Conservation (phyloP, 2,113 vertebrate genomes). For the Pomatorhinus ruficollis region DNA sequence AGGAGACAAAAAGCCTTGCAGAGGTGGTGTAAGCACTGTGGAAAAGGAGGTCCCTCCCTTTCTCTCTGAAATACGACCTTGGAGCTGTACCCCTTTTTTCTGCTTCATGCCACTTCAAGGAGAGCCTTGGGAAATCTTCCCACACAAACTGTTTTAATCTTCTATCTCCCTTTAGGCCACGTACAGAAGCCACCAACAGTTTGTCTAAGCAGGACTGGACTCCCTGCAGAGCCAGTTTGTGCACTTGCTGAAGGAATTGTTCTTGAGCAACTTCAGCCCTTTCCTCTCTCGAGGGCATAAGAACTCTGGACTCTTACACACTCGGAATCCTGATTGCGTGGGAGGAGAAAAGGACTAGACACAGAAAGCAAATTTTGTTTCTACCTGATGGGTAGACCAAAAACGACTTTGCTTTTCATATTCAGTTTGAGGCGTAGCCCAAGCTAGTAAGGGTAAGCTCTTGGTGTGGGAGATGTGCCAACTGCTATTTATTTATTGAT, state of each 20-base stretch:
- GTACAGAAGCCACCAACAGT: constrained; percentile 28
- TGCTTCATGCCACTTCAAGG: not conserved
- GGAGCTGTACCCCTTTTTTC: not conserved
- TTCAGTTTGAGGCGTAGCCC: not conserved
- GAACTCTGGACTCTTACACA: constrained; percentile 47
- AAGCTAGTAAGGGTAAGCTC: not conserved
- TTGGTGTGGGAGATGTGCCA: not conserved
- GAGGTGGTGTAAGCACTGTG: not conserved
- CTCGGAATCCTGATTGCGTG: not conserved
- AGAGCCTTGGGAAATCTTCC: constrained; percentile 46
- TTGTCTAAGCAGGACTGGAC: constrained; percentile 44
- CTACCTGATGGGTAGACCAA: constrained; percentile 12
- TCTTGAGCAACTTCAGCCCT: constrained; percentile 63
- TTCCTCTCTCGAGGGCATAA: constrained; percentile 62
- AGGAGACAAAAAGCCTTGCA: not conserved
- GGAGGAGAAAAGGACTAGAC: constrained; percentile 29
- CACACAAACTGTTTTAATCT: constrained; percentile 50
- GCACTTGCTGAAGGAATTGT: constrained; percentile 55
- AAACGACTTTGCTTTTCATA: not conserved
- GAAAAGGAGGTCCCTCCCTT: not conserved
- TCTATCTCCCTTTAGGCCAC: constrained; percentile 49
- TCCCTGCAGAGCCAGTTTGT: constrained; percentile 68
- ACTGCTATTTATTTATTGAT: constrained; percentile 37
- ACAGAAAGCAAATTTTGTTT: constrained; percentile 15
- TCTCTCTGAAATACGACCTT: not conserved